Percentiles rank a stretch among this genome's conserved stretches.
phyloP scores from a whole-genome alignment of 2,888 invertebrate species.

The Sthenelais limicola region DNA sequence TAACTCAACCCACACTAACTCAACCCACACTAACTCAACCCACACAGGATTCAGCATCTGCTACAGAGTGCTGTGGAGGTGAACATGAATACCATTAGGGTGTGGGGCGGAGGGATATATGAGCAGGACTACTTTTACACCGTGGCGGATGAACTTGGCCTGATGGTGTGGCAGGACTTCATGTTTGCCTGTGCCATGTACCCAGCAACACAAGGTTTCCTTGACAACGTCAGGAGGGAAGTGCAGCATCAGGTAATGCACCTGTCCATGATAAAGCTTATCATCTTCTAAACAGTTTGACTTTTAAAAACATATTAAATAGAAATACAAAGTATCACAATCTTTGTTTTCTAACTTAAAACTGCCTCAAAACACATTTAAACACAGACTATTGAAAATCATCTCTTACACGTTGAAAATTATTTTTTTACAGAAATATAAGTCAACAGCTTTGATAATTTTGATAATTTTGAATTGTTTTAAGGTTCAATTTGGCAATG shows the following conservation, averaged over 20 bases:
- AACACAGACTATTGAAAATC: no score
- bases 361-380: no score
- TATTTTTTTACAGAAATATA: no score
- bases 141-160: slow-evolving; percentile 88
- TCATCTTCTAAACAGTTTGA: background rate
- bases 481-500: background rate
- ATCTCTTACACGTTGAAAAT: no score
- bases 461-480: background rate
- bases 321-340: no score
- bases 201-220: slow-evolving; percentile 82
- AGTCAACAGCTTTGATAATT: no score
- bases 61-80: slow-evolving; percentile 81
- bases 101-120: slow-evolving; percentile 95
- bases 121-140: slow-evolving; percentile 91
- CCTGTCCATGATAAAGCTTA: background rate
- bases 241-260: slow-evolving; percentile 81
- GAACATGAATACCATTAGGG: slow-evolving; percentile 93
- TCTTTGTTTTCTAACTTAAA: no score
- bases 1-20: no score
- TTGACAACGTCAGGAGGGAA: slow-evolving; percentile 83
- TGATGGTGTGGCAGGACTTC: slow-evolving; percentile 97
- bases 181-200: slow-evolving; percentile 98
- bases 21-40: no score
- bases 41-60: slow-evolving; percentile 75
- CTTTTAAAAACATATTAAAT: no score